phyloP scores from a whole-genome alignment of 2,797 vertebrate genomes.

The Rhinella marina region DNA sequence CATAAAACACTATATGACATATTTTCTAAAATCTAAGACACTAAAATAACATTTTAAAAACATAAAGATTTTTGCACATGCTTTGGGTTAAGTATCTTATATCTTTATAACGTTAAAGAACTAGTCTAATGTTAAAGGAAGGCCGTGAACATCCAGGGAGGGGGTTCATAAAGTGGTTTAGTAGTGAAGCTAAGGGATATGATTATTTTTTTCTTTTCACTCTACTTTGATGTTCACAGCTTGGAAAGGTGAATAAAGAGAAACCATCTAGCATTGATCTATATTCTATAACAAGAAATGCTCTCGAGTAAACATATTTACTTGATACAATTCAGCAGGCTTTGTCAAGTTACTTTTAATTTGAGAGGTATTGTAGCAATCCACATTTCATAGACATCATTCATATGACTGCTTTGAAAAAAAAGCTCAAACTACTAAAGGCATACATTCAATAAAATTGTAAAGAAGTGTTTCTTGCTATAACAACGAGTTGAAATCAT shows the following conservation, averaged over 20 bases:
- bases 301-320: constrained; percentile 53
- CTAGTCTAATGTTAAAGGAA: background rate
- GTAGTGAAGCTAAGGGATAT: constrained; percentile 25
- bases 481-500: background rate
- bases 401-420: constrained; percentile 1
- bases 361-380: constrained; percentile 15
- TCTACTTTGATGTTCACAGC: constrained; percentile 42
- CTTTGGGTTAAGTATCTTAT: background rate
- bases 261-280: constrained; percentile 55
- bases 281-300: constrained; percentile 56
- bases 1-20: too few species aligned
- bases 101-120: background rate
- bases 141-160: background rate
- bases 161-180: background rate
- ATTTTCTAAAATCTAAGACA: background rate
- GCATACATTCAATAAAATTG: constrained; percentile 6
- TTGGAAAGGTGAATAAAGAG: constrained; percentile 49
- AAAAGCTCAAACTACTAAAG: constrained; percentile 5
- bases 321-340: constrained; percentile 38
- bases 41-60: background rate
- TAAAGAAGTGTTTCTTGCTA: background rate
- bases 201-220: constrained; percentile 26
- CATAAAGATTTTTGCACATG: constrained; percentile 1
- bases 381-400: constrained; percentile 17
- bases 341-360: constrained; percentile 48